These are phyloP conservation scores for Venustaconcha ellipsiformis DNA, from an alignment of 1,140 invertebrate genomes.

Conservation along the genomic window DNA sequence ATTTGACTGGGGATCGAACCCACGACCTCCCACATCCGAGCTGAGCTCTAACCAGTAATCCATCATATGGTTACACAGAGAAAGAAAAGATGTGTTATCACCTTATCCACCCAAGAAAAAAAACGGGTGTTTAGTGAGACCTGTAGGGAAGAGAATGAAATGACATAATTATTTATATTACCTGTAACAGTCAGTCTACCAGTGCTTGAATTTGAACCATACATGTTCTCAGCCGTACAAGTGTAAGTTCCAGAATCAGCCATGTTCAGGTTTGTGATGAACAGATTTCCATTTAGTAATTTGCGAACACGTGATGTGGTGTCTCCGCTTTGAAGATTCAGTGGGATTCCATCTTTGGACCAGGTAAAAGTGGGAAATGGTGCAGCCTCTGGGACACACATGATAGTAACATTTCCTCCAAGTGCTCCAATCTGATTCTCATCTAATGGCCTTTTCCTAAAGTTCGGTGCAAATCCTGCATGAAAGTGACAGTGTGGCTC, in stretches of 20 bases:
- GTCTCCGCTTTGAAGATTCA: slow-evolving; percentile 17
- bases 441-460: slow-evolving; percentile 90
- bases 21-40: too few species aligned
- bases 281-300: slow-evolving; percentile 50
- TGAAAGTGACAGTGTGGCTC: slow-evolving; percentile 28
- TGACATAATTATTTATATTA: slow-evolving; percentile 28
- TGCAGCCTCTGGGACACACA: slow-evolving; percentile 94
- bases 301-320: slow-evolving; percentile 20
- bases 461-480: slow-evolving; percentile 86
- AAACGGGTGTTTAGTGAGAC: too few species aligned
- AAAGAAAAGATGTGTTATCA: too few species aligned
- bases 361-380: slow-evolving; percentile 76
- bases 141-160: too few species aligned
- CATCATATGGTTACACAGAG: too few species aligned
- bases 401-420: slow-evolving; percentile 90
- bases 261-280: slow-evolving; percentile 36
- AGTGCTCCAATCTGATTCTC: slow-evolving; percentile 90
- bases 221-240: slow-evolving; percentile 53
- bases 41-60: too few species aligned
- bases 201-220: slow-evolving; percentile 40
- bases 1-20: too few species aligned
- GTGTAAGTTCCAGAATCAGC: slow-evolving; percentile 53
- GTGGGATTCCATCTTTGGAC: slow-evolving; percentile 83
- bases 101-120: too few species aligned
- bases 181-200: slow-evolving; percentile 43